Percentiles rank a stretch among this genome's conserved stretches.
Conservation (phyloP, 2,888 invertebrate genomes). For the Clostera curtula region DNA sequence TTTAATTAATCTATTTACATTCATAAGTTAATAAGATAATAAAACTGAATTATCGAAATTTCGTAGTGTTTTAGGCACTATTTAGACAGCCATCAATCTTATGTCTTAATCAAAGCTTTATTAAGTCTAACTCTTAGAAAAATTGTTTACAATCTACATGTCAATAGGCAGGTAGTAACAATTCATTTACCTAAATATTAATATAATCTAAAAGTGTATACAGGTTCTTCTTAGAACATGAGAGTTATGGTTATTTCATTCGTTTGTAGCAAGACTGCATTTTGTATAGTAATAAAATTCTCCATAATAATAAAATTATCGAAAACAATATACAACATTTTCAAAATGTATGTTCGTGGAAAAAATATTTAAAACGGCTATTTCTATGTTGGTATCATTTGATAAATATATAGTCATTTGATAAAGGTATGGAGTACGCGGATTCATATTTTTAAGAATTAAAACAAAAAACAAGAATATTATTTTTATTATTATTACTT, state of each 20-base stretch:
- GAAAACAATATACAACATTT: no score
- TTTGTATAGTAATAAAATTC: no score
- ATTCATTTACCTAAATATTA: constrained; percentile 49
- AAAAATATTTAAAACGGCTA: no score
- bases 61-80: constrained; percentile 75
- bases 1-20: constrained; percentile 54
- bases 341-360: no score
- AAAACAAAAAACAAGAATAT: not conserved
- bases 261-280: no score
- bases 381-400: no score
- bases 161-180: constrained; percentile 72
- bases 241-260: constrained; percentile 6
- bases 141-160: constrained; percentile 60
- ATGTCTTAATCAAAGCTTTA: constrained; percentile 69
- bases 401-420: no score
- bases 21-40: constrained; percentile 58
- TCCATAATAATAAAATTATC: no score
- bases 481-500: no score
- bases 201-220: constrained; percentile 47
- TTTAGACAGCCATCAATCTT: constrained; percentile 76
- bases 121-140: constrained; percentile 54
- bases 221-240: constrained; percentile 19
- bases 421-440: no score
- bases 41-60: constrained; percentile 72
- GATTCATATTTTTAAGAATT: not conserved